A percentile compares a stretch with the other conserved stretches of the same genome.
Evolutionary conservation across 2,113 vertebrate species (phyloP).

Genomic region (Phrynosoma blainvillii): DNA sequence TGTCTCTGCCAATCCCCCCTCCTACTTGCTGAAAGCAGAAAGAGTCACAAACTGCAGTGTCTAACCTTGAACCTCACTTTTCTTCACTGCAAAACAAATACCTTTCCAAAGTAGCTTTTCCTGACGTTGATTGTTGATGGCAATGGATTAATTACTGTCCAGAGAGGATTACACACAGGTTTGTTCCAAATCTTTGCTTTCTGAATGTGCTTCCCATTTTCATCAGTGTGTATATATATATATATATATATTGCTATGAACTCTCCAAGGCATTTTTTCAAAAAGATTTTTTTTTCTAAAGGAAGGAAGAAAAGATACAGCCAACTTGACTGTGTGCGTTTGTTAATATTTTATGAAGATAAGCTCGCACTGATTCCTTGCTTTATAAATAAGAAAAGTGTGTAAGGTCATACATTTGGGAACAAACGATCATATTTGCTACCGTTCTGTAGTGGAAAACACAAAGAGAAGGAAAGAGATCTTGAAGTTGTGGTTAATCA

Average conservation of each 20-base stretch:
- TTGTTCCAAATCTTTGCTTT: background rate
- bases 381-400: background rate
- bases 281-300: background rate
- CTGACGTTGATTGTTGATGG: background rate
- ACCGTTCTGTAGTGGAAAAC: background rate
- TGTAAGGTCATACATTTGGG: slow-evolving; percentile 4
- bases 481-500: background rate
- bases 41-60: background rate
- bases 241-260: background rate
- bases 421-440: slow-evolving; percentile 12
- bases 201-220: slow-evolving; percentile 15
- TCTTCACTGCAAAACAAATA: slow-evolving; percentile 22
- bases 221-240: background rate
- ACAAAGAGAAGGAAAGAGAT: background rate
- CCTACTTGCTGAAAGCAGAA: background rate
- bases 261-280: background rate
- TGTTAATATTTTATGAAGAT: slow-evolving; percentile 23
- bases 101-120: background rate
- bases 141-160: slow-evolving; percentile 2
- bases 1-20: slow-evolving; percentile 2
- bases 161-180: background rate
- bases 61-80: background rate
- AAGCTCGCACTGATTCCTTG: background rate
- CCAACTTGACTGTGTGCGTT: background rate
- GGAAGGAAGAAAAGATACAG: slow-evolving; percentile 22